phyloP scores from a whole-genome alignment of 2,797 vertebrate species.

The Eulemur mongoz region DNA sequence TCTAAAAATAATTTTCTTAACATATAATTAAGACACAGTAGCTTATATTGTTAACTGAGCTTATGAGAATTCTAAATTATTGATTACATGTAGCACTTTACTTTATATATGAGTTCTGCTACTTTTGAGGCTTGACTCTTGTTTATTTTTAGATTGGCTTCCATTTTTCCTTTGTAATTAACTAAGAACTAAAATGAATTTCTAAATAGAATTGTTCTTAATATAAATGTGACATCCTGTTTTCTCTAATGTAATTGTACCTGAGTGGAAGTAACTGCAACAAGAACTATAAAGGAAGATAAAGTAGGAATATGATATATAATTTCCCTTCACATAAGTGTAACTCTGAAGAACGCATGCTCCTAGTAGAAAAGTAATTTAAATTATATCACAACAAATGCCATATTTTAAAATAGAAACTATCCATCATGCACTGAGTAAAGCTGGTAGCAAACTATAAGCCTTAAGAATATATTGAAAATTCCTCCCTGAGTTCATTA shows the following conservation, averaged over 20 bases:
- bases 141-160: conserved; percentile 74
- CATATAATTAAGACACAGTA: conserved; percentile 37
- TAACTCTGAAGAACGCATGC: conserved; percentile 83
- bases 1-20: conserved; percentile 61
- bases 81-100: conserved; percentile 11
- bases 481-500: conserved; percentile 82
- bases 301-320: conserved; percentile 84
- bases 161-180: conserved; percentile 81
- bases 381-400: conserved; percentile 87
- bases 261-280: conserved; percentile 80
- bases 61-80: conserved; percentile 39
- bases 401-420: conserved; percentile 87
- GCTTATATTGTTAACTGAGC: conserved; percentile 27
- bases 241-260: conserved; percentile 76
- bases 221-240: conserved; percentile 80
- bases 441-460: conserved; percentile 73
- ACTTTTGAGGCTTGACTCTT: conserved; percentile 30
- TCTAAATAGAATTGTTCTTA: conserved; percentile 76
- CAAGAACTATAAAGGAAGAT: conserved; percentile 83
- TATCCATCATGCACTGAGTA: conserved; percentile 83
- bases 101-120: neutral
- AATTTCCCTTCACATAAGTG: conserved; percentile 84
- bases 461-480: conserved; percentile 79
- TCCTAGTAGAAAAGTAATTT: conserved; percentile 86
- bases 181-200: conserved; percentile 80